Conservation (phyloP, 2,888 invertebrate genomes). For the Microdon myrmicae region DNA sequence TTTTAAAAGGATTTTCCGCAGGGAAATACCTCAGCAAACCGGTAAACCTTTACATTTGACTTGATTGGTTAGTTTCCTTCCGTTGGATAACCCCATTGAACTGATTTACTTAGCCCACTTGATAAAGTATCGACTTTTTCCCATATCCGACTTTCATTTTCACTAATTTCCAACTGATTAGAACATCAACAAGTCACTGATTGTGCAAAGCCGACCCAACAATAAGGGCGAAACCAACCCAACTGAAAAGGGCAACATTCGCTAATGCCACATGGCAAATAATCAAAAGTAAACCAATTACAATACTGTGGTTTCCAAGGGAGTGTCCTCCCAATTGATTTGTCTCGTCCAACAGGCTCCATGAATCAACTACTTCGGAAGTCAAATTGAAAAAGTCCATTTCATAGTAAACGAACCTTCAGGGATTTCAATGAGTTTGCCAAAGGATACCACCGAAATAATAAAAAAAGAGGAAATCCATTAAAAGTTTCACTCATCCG, state of each 20-base stretch:
- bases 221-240: slow-evolving; percentile 13
- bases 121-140: too few relatives aligned
- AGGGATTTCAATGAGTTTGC: slow-evolving; percentile 30
- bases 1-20: too few relatives aligned
- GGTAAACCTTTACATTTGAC: too few relatives aligned
- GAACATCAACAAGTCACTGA: slow-evolving; percentile 41
- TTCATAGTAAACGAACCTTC: slow-evolving; percentile 16
- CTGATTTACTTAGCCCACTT: too few relatives aligned
- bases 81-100: too few relatives aligned
- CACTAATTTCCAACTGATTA: slow-evolving; percentile 42
- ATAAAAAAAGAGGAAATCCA: slow-evolving; percentile 38
- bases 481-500: slow-evolving; percentile 47
- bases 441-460: slow-evolving; percentile 38
- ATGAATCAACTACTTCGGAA: slow-evolving; percentile 17
- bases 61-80: too few relatives aligned
- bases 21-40: too few relatives aligned
- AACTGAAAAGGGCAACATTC: too few relatives aligned
- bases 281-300: slow-evolving; percentile 42
- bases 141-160: slow-evolving; percentile 16
- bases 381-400: slow-evolving; percentile 48
- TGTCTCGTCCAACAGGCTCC: slow-evolving; percentile 1
- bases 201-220: slow-evolving; percentile 2
- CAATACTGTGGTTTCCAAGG: slow-evolving; percentile 40
- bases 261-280: slow-evolving; percentile 42
- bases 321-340: slow-evolving; percentile 43